phyloP scores from a whole-genome alignment of 2,888 invertebrate species.

The Oeneis ivallda region DNA sequence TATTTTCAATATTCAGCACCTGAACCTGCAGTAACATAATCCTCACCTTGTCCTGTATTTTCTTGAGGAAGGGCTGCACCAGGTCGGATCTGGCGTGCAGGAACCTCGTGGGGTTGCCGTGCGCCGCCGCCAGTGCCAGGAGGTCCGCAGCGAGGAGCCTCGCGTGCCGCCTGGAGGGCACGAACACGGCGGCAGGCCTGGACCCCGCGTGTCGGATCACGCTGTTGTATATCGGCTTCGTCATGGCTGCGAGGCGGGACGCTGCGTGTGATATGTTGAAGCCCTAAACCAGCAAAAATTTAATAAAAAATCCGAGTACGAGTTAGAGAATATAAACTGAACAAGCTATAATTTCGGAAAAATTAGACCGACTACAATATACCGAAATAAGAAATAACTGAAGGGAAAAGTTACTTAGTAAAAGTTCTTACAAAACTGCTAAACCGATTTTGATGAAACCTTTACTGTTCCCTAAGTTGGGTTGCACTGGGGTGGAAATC shows the following conservation, averaged over 20 bases:
- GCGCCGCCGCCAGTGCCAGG: conserved; percentile 95
- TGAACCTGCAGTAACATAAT: not conserved
- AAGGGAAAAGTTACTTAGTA: too few relatives aligned
- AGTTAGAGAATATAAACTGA: too few relatives aligned
- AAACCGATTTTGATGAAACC: too few relatives aligned
- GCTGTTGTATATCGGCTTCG: conserved; percentile 97
- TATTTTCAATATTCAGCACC: too few relatives aligned
- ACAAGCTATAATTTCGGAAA: too few relatives aligned
- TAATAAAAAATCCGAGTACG: too few relatives aligned
- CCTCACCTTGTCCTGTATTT: conserved; percentile 94
- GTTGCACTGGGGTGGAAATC: too few relatives aligned
- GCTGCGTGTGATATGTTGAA: conserved; percentile 99
- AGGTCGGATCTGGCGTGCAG: conserved; percentile 93
- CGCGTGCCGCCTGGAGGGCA: conserved; percentile 94
- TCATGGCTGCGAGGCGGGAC: conserved; percentile 97
- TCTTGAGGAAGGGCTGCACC: conserved; percentile 92
- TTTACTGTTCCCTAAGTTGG: too few relatives aligned
- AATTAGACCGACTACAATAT: too few relatives aligned
- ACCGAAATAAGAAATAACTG: too few relatives aligned
- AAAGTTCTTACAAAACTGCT: too few relatives aligned
- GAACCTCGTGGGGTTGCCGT: conserved; percentile 92
- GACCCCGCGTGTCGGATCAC: conserved; percentile 91
- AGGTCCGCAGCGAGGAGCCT: conserved; percentile 97
- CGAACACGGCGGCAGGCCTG: conserved; percentile 94
- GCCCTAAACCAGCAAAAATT: conserved; percentile 84